Evolutionary conservation across 1,140 invertebrate species (phyloP).

Genomic region (Babylonia areolata): DNA sequence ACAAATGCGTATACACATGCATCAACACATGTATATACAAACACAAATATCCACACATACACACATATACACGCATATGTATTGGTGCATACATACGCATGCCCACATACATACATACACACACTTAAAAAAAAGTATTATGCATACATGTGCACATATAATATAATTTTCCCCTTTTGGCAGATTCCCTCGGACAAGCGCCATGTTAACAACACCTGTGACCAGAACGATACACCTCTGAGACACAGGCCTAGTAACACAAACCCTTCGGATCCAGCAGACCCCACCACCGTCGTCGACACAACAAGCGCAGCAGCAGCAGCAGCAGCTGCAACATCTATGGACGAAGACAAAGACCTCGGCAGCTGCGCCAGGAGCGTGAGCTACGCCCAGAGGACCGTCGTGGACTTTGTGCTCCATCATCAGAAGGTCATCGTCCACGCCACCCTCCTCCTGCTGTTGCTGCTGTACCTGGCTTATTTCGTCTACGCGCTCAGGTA

Average conservation of each 20-base stretch:
- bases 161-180: no score
- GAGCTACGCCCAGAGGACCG: background rate
- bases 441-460: conserved; percentile 25
- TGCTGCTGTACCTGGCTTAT: conserved; percentile 49
- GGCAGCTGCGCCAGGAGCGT: conserved; percentile 22
- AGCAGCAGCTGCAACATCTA: background rate
- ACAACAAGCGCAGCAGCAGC: background rate
- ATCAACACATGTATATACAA: background rate
- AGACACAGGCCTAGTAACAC: no score
- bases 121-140: background rate
- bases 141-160: background rate
- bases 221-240: background rate
- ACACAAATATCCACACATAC: background rate
- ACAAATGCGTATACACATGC: conserved; percentile 1
- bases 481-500: conserved; percentile 50
- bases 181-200: background rate
- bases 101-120: background rate
- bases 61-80: background rate
- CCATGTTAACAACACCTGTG: background rate
- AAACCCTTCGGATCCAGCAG: background rate
- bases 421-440: conserved; percentile 37
- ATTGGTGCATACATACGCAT: background rate
- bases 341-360: conserved; percentile 27
- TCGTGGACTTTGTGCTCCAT: background rate
- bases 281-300: background rate